Evolutionary conservation across 2,888 invertebrate genomes (phyloP).

Genomic region (Xestoiulus laeticollis): DNA sequence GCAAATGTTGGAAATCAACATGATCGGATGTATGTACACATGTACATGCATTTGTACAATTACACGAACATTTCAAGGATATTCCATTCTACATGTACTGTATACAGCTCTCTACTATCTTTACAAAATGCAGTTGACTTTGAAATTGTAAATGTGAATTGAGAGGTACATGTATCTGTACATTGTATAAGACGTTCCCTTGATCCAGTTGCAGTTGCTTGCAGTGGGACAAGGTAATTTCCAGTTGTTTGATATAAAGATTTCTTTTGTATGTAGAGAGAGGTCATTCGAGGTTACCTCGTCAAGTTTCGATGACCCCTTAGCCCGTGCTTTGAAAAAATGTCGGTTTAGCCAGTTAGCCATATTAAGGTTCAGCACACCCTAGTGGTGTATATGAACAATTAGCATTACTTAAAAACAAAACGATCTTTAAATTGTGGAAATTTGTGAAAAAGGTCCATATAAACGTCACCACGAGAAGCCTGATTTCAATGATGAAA

Average conservation of each 20-base stretch:
- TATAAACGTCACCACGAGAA: not conserved
- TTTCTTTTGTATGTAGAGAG: conserved; percentile 34
- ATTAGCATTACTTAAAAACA: too few species aligned
- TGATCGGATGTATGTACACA: too few species aligned
- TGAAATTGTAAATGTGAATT: not conserved
- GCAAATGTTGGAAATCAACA: too few species aligned
- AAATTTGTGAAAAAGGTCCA: not conserved
- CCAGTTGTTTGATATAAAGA: conserved; percentile 1
- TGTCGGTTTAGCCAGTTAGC: not conserved
- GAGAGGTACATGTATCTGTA: not conserved
- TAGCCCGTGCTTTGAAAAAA: not conserved
- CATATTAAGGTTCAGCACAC: too few species aligned
- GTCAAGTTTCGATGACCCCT: conserved; percentile 19
- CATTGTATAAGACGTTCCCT: not conserved
- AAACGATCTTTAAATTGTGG: not conserved
- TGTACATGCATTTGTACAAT: not conserved
- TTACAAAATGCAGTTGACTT: not conserved
- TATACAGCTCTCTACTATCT: not conserved
- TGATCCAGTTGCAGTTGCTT: conserved; percentile 23
- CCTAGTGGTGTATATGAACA: too few species aligned
- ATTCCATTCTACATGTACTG: not conserved
- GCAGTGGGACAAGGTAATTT: conserved; percentile 28
- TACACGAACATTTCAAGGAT: not conserved
- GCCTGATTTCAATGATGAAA: too few species aligned
- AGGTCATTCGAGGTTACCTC: conserved; percentile 22